phyloP scores from a whole-genome alignment of 2,797 vertebrate genomes.

The Cryptoblepharus egeriae region DNA sequence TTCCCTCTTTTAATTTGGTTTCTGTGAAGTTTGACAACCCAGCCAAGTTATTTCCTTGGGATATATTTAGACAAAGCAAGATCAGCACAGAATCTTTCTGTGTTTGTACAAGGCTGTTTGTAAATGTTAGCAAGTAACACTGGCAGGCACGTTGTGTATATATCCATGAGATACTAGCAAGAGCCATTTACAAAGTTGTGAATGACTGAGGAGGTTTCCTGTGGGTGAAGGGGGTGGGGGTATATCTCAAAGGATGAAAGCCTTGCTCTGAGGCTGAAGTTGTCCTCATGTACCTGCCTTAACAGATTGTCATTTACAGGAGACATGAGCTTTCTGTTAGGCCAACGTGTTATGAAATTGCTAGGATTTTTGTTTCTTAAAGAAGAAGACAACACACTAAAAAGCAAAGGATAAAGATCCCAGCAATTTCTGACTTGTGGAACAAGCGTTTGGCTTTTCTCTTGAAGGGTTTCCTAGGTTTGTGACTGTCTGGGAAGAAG shows the following conservation, averaged over 20 bases:
- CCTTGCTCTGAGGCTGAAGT: conserved; percentile 55
- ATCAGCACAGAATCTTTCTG: conserved; percentile 66
- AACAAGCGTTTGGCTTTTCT: conserved; percentile 2
- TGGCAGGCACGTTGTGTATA: conserved; percentile 65
- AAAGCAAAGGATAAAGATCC: conserved; percentile 3
- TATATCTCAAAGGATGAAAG: conserved; percentile 62
- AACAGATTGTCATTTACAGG: conserved; percentile 70
- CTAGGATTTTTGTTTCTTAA: conserved; percentile 24
- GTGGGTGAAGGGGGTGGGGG: conserved; percentile 39
- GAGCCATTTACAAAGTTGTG: conserved; percentile 72
- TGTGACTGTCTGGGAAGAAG: conserved; percentile 6
- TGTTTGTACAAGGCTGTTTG: conserved; percentile 78
- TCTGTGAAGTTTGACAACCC: conserved; percentile 73
- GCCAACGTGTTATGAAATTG: conserved; percentile 47
- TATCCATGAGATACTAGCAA: conserved; percentile 70
- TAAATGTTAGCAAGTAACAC: conserved; percentile 69
- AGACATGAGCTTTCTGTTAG: conserved; percentile 9
- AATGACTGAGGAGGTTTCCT: conserved; percentile 66
- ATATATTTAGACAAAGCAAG: conserved; percentile 79
- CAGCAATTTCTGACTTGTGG: background rate
- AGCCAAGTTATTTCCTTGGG: conserved; percentile 77
- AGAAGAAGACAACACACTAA: too few species aligned
- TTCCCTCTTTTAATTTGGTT: conserved; percentile 49
- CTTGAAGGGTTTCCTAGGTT: background rate
- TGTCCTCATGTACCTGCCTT: conserved; percentile 57